phyloP scores from a whole-genome alignment of 1,140 invertebrate genomes.

The Alviniconcha marisindica region DNA sequence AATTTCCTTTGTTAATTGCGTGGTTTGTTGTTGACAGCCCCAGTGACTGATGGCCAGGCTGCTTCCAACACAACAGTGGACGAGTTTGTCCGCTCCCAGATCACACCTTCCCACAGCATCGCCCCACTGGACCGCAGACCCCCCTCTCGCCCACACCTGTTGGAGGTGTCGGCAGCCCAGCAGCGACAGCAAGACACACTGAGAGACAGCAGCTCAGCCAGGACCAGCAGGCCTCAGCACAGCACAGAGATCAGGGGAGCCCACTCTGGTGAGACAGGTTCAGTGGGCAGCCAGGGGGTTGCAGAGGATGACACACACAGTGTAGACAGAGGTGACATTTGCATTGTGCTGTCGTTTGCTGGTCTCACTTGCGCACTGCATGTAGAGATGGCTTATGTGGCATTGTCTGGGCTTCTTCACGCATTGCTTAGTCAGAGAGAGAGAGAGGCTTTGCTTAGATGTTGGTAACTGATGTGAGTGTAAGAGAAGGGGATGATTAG shows the following conservation, averaged over 20 bases:
- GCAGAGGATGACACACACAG: no score
- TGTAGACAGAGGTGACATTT: no score
- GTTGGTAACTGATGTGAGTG: no score
- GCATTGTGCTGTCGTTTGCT: no score
- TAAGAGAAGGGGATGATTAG: no score
- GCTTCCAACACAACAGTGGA: constrained; percentile 46
- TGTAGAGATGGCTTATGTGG: no score
- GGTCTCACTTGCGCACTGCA: no score
- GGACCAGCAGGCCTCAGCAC: background rate
- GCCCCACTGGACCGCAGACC: constrained; percentile 50
- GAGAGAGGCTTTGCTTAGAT: no score
- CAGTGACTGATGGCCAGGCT: background rate
- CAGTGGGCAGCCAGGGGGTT: no score
- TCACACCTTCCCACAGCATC: constrained; percentile 47
- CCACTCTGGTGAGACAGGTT: constrained; percentile 41
- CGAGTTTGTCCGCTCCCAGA: constrained; percentile 54
- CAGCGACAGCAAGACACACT: constrained; percentile 66
- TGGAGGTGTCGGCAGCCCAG: constrained; percentile 67
- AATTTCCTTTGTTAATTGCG: no score
- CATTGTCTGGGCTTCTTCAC: no score
- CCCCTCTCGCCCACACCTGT: constrained; percentile 56
- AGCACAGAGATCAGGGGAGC: constrained; percentile 27
- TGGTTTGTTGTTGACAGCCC: constrained; percentile 22
- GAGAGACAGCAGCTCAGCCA: background rate
- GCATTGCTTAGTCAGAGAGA: no score